These are phyloP conservation scores for Pachydiplax longipennis DNA, from an alignment of 2,888 invertebrate species.

Conservation along the genomic window DNA sequence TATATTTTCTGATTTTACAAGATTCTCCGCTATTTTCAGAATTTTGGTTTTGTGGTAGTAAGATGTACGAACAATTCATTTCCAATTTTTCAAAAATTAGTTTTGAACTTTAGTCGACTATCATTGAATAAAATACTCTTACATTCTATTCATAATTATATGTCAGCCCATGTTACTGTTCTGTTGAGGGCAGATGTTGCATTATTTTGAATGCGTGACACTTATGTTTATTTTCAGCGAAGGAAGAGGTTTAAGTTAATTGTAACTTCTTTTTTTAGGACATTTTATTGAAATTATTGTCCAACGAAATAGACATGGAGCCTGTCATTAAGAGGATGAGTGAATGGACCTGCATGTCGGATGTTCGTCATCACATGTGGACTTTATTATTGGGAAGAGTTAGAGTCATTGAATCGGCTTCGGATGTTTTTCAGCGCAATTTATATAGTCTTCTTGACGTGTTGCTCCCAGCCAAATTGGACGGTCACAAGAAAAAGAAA, in stretches of 20 bases:
- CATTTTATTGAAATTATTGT: slow-evolving; percentile 71
- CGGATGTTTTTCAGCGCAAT: slow-evolving; percentile 68
- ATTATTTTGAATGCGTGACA: not conserved
- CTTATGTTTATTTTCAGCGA: not conserved
- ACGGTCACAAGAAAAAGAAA: slow-evolving; percentile 57
- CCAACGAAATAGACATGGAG: slow-evolving; percentile 68
- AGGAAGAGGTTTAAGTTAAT: not conserved
- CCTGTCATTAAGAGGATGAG: slow-evolving; percentile 73
- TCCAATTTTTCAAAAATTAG: not conserved
- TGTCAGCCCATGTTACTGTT: too few species aligned
- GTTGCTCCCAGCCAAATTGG: slow-evolving; percentile 62
- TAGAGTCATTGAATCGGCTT: slow-evolving; percentile 66
- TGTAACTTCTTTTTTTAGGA: slow-evolving; percentile 57
- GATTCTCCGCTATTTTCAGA: not conserved
- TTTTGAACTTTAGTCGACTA: not conserved
- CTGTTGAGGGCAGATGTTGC: not conserved
- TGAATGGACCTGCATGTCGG: slow-evolving; percentile 77
- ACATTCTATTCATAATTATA: too few species aligned
- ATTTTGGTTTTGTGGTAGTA: too few species aligned
- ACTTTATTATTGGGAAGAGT: slow-evolving; percentile 65
- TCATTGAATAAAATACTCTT: not conserved
- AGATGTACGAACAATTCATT: not conserved
- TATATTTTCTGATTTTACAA: not conserved
- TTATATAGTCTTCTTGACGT: slow-evolving; percentile 70
- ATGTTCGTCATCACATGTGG: slow-evolving; percentile 78